These are phyloP conservation scores for Drosophila fulvimacula DNA, from an alignment of 2,888 invertebrate species.

Conservation along the genomic window DNA sequence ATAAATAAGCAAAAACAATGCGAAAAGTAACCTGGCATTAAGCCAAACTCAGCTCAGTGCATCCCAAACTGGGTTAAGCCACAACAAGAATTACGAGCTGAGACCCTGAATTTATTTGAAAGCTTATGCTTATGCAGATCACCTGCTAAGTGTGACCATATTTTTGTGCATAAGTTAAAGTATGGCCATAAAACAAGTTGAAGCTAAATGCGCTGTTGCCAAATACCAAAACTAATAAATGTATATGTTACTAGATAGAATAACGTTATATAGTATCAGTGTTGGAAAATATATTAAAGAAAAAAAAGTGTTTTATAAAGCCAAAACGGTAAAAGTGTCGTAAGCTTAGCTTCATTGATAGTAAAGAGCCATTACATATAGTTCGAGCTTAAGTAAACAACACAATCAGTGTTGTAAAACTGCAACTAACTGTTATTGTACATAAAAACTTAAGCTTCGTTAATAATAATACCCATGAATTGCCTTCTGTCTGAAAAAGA, in stretches of 20 bases:
- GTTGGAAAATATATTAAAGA: not conserved
- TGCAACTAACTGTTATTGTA: not conserved
- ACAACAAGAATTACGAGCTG: constrained; percentile 1
- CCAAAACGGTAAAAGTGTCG: not conserved
- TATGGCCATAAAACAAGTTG: not conserved
- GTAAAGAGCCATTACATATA: not conserved
- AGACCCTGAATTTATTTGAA: constrained; percentile 10
- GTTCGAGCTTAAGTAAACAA: too few relatives aligned
- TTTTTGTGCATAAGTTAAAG: not conserved
- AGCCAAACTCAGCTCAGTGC: constrained; percentile 24
- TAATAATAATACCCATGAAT: not conserved
- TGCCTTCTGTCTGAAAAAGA: not conserved
- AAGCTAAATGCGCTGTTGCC: not conserved
- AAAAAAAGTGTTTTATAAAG: not conserved
- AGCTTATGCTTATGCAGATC: constrained; percentile 34
- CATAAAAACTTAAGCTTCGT: not conserved
- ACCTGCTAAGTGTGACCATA: not conserved
- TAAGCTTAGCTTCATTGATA: not conserved
- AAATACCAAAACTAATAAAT: not conserved
- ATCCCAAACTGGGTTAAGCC: constrained; percentile 48
- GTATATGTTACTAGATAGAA: too few relatives aligned
- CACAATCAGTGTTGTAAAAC: not conserved
- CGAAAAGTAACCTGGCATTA: constrained; percentile 30
- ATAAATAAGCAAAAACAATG: not conserved
- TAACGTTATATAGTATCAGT: too few relatives aligned